Evolutionary conservation across 2,888 invertebrate genomes (phyloP).

Genomic region (Polietes domitor): DNA sequence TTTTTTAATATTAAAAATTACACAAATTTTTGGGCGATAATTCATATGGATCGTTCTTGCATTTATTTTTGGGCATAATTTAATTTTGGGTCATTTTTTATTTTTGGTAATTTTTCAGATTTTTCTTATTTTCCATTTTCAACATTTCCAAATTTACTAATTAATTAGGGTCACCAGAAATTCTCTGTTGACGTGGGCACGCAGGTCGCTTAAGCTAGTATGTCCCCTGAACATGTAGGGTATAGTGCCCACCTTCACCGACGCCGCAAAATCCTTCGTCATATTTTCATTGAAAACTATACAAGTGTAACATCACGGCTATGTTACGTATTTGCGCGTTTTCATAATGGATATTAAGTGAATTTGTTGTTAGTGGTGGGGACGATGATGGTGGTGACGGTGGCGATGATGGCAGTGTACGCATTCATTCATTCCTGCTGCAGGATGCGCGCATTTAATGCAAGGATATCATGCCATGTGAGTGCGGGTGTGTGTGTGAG

Average conservation of each 20-base stretch:
- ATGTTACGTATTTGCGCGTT: conserved; percentile 37
- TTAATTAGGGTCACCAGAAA: too few species aligned
- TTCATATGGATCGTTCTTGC: too few species aligned
- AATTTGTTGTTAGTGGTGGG: neutral
- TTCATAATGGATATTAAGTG: conserved; percentile 49
- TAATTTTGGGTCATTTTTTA: too few species aligned
- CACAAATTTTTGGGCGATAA: too few species aligned
- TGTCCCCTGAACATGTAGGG: neutral
- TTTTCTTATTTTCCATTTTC: too few species aligned
- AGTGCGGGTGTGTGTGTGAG: neutral
- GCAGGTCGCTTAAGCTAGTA: too few species aligned
- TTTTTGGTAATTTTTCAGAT: too few species aligned
- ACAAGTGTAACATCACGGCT: conserved; percentile 42
- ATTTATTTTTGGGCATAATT: too few species aligned
- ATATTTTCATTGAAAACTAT: conserved; percentile 48
- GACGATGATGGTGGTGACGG: neutral
- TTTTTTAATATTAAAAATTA: too few species aligned
- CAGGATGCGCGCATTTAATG: neutral
- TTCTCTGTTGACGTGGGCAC: too few species aligned
- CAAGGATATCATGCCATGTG: neutral
- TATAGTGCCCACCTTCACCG: neutral
- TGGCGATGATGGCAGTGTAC: neutral
- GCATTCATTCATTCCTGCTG: neutral
- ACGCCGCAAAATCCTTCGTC: conserved; percentile 12
- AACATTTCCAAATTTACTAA: too few species aligned